A percentile compares a stretch with the other conserved stretches of the same genome.
These are phyloP conservation scores for Galagoides demidoff DNA, from an alignment of 2,797 vertebrate genomes.

Conservation along the genomic window DNA sequence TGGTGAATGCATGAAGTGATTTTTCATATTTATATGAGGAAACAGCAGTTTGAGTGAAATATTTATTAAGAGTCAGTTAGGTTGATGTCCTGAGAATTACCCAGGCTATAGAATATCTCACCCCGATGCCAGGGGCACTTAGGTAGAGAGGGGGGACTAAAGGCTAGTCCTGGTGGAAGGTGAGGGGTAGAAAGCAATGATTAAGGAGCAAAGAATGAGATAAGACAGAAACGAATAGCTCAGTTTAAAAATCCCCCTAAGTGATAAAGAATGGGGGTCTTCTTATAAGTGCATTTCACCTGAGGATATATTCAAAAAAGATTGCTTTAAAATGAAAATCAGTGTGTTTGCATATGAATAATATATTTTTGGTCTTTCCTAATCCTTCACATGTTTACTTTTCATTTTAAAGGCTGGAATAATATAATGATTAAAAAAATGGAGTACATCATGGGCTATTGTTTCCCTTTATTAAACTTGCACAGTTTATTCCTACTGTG, in stretches of 20 bases:
- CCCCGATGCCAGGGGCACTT: background rate
- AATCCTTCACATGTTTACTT: background rate
- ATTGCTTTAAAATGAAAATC: background rate
- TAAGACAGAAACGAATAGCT: background rate
- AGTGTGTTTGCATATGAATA: background rate
- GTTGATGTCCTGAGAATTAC: background rate
- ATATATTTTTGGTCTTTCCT: slow-evolving; percentile 12
- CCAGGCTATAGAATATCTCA: background rate
- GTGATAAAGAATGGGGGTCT: background rate
- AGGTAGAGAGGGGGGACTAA: background rate
- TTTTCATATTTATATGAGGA: background rate
- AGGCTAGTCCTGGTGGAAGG: background rate
- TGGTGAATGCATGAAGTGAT: background rate
- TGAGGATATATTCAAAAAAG: background rate
- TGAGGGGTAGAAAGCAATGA: background rate
- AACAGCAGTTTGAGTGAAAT: background rate
- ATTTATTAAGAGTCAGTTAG: background rate
- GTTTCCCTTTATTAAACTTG: slow-evolving; percentile 26
- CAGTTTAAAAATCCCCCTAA: background rate
- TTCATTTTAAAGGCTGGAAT: slow-evolving; percentile 26
- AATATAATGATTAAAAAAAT: background rate
- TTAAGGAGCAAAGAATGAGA: background rate
- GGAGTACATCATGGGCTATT: background rate
- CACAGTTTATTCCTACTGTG: background rate
- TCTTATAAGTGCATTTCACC: background rate